Base-by-base conservation (phyloP, 2,113 vertebrate species). In the Tachysurus vachellii region DNA sequence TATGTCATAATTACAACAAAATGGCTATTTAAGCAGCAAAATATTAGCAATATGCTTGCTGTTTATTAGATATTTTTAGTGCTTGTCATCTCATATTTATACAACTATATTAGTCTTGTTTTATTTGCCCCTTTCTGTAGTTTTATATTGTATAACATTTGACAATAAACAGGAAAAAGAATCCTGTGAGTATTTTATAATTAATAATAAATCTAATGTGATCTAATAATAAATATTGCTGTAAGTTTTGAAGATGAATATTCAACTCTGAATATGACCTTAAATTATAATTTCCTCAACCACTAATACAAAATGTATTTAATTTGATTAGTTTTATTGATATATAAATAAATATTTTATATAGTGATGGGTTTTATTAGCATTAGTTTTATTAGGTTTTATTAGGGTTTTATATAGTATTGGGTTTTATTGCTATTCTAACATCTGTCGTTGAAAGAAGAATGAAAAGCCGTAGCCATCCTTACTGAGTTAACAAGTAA, bases 381-480 rank as follows among this genome's bases (percentile, higher is more conserved):
- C 21, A 0, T n/a, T n/a, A n/a, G n/a, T n/a, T n/a, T n/a, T n/a
- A n/a, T n/a, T n/a, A n/a, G n/a, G n/a, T n/a, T n/a, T n/a, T n/a
- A n/a, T n/a, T n/a, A n/a, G n/a, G n/a, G n/a, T 36, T 36, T 1
- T 36, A 36, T 36, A 36, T 1, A 36, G 36, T 36, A 2, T 2
- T 36, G 36, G 19, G 19, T 17, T 59, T 19, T 5, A 21, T 26
- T 13, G 4, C 42, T 17, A 47, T 64, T 56, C 66, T 53, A 61
- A 82, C 54, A 76, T 86, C 79, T 86, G 28, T 57, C 44, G 5
- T 50, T 47, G 23, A 36, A 71, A 26, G 21, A 23, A 81, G 31
- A 42, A 42, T 88, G 50, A 86, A 31, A 28, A n/a, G 64, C 42
- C 62, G 57, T 75, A 82, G 47, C 71, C 86, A 64, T 79, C 76